phyloP scores from a whole-genome alignment of 2,113 vertebrate species.

The Ceuthmochares aereus region DNA sequence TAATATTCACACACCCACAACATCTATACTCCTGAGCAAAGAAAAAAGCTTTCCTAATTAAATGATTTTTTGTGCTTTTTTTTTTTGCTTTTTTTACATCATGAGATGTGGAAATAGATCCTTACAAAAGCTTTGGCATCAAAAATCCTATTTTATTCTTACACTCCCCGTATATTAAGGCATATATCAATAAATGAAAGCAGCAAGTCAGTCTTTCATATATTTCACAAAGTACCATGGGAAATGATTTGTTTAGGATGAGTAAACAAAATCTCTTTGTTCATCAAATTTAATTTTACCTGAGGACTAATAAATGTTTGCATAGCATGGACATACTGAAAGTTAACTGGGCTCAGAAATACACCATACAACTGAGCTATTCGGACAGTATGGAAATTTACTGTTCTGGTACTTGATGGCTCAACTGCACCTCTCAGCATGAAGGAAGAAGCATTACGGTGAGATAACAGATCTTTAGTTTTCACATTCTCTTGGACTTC shows the following conservation, averaged over 20 bases:
- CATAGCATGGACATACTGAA: neutral
- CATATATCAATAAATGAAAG: neutral
- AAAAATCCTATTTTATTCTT: neutral
- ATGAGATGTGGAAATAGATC: neutral
- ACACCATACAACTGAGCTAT: neutral
- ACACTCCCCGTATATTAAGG: neutral
- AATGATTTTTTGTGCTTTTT: neutral
- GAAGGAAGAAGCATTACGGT: neutral
- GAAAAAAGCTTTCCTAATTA: neutral
- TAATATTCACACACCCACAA: slow-evolving; percentile 6
- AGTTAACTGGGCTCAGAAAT: neutral
- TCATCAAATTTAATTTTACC: slow-evolving; percentile 56
- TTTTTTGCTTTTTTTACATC: rapidly evolving
- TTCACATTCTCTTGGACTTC: neutral
- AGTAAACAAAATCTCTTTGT: slow-evolving; percentile 27
- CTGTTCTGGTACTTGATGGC: neutral
- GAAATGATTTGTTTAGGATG: too few species aligned
- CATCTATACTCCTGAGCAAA: neutral
- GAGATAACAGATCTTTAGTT: neutral
- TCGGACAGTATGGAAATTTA: neutral
- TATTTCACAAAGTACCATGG: neutral
- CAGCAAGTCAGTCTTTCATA: neutral
- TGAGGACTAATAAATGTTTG: neutral
- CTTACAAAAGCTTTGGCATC: neutral
- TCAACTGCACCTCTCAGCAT: neutral